Evolutionary conservation across 2,113 vertebrate genomes (phyloP), one percentile per base, ranked within the genome.

Genomic region (Columbina picui): DNA sequence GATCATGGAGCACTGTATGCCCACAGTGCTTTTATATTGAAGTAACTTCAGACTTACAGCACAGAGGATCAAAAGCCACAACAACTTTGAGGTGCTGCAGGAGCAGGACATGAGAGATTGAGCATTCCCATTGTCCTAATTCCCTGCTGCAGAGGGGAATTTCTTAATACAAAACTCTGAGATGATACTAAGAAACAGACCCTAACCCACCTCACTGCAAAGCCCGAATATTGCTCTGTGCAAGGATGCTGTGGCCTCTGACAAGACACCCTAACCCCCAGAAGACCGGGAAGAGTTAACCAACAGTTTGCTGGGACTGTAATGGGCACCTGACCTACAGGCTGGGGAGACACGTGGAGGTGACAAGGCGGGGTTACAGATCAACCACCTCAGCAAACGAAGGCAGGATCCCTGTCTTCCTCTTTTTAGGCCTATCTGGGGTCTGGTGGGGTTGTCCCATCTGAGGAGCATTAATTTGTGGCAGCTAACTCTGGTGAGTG

Each of bases 71-170:
- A 68, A 90, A 74, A 78, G 26, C 43, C 3, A 3, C 49, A 59
- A 49, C 12, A 43, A 3, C n/a, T 83, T 30, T 15, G 49, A 64
- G n/a, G 26, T 55, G 49, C 26, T 0, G 0, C 8, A 2, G 14
- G 38, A 69, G 13, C 18, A 38, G 38, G 49, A 36, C 0, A 0
- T 22, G 30, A 55, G 26, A 21, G n/a, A 53, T 49, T 10, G 30
- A 64, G n/a, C 43, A 59, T 39, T 10, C 26, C 43, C 1, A 3
- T 10, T 64, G 60, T 41, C 55, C 47, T 14, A 17, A 11, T 11
- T 59, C 26, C 55, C 1, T 2, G 71, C 49, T 34, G 49, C 29
- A n/a, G n/a, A 0, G 5, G 41, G 47, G 64, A 26, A 32, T 45
- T 61, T 76, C n/a, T 69, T 55, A 34, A 10, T 49, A 27, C 14